phyloP scores from a whole-genome alignment of 2,888 invertebrate genomes.

The Acleris holmiana region DNA sequence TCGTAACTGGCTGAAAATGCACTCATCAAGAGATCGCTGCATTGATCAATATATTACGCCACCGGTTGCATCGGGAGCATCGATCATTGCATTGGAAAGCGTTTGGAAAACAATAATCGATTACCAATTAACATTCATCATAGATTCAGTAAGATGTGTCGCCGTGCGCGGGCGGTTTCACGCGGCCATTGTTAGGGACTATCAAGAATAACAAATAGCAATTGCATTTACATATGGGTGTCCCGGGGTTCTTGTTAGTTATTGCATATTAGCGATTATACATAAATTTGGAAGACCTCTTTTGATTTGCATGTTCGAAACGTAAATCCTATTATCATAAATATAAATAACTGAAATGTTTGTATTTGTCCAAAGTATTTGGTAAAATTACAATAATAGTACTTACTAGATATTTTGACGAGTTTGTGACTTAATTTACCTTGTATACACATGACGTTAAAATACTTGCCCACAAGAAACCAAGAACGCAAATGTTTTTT shows the following conservation, averaged over 20 bases:
- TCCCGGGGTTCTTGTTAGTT: neutral
- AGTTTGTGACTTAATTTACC: no score
- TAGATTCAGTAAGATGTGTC: constrained; percentile 29
- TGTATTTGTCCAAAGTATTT: no score
- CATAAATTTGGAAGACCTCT: neutral
- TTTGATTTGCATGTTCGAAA: constrained; percentile 2
- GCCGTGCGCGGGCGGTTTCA: constrained; percentile 31
- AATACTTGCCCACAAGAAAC: neutral
- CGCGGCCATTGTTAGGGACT: constrained; percentile 29
- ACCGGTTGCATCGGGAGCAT: constrained; percentile 27
- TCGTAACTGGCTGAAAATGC: neutral
- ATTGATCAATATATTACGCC: constrained; percentile 26
- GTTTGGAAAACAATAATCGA: constrained; percentile 49
- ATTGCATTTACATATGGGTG: constrained; percentile 26
- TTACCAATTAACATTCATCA: constrained; percentile 46
- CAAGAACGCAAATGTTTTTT: neutral
- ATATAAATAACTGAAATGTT: no score
- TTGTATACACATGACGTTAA: no score
- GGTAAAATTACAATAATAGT: no score
- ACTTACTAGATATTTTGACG: no score
- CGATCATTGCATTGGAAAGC: constrained; percentile 44
- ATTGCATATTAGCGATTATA: neutral
- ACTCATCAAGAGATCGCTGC: constrained; percentile 7
- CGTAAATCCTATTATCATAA: no score
- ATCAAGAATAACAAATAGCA: constrained; percentile 26